phyloP scores from a whole-genome alignment of 2,797 vertebrate genomes.

The Falco concolor region DNA sequence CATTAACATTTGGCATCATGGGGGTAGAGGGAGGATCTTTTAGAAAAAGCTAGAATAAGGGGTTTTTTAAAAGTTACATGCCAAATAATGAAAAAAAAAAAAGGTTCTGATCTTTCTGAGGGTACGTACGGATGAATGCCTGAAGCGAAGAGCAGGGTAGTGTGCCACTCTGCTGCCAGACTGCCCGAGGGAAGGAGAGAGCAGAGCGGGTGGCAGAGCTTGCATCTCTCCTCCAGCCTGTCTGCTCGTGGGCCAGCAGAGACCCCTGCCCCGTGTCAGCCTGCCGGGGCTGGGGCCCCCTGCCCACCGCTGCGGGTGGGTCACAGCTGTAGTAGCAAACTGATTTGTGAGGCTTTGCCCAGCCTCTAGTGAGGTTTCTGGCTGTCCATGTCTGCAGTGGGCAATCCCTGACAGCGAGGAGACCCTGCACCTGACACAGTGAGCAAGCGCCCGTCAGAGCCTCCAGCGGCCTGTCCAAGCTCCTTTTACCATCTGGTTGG shows the following conservation, averaged over 20 bases:
- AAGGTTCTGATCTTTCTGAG: rapidly evolving
- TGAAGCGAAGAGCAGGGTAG: not conserved
- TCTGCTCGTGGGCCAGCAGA: rapidly evolving
- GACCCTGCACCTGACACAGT: not conserved
- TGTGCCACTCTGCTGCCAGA: not conserved
- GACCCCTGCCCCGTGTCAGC: not conserved
- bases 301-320: rapidly evolving
- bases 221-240: too few species aligned
- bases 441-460: not conserved
- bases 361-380: not conserved
- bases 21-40: not conserved
- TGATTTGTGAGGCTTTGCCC: not conserved
- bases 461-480: not conserved
- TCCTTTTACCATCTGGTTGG: not conserved
- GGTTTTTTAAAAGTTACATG: not conserved
- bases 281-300: not conserved
- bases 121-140: rapidly evolving
- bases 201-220: not conserved
- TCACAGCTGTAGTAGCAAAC: too few species aligned
- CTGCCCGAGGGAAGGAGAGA: not conserved
- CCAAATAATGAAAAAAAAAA: not conserved
- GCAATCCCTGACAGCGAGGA: not conserved
- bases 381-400: not conserved
- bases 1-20: rapidly evolving
- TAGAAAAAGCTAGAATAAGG: not conserved